These are phyloP conservation scores for Laterallus jamaicensis DNA, from an alignment of 2,113 vertebrate genomes.

Conservation along the genomic window DNA sequence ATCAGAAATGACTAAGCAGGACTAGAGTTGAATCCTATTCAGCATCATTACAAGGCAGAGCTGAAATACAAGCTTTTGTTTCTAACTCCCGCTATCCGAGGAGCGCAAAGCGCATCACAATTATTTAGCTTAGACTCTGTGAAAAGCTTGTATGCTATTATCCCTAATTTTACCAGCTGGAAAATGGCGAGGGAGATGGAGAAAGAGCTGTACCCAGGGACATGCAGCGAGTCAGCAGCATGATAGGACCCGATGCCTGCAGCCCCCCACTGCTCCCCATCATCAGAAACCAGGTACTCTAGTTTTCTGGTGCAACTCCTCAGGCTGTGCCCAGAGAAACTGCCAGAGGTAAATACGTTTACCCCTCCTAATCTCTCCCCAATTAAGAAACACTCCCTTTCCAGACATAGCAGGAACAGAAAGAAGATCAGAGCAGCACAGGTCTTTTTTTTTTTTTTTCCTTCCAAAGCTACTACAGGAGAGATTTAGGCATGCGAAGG, in stretches of 20 bases:
- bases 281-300: background rate
- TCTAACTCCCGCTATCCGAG: conserved; percentile 15
- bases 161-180: conserved; percentile 44
- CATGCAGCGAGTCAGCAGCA: background rate
- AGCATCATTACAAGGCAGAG: conserved; percentile 20
- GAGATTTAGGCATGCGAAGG: background rate
- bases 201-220: background rate
- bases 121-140: conserved; percentile 50
- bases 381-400: background rate
- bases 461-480: background rate
- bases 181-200: background rate
- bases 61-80: conserved; percentile 48
- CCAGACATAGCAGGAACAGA: background rate
- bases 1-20: conserved; percentile 24
- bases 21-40: conserved; percentile 44
- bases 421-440: background rate
- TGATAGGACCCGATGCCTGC: background rate
- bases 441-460: background rate
- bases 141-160: conserved; percentile 33
- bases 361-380: background rate
- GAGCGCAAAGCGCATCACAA: conserved; percentile 47
- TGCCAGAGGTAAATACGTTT: background rate
- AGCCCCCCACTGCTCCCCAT: background rate
- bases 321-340: background rate
- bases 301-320: background rate